Base-by-base conservation (phyloP, 2,888 invertebrate genomes). In the Agonopterix subpropinquella region DNA sequence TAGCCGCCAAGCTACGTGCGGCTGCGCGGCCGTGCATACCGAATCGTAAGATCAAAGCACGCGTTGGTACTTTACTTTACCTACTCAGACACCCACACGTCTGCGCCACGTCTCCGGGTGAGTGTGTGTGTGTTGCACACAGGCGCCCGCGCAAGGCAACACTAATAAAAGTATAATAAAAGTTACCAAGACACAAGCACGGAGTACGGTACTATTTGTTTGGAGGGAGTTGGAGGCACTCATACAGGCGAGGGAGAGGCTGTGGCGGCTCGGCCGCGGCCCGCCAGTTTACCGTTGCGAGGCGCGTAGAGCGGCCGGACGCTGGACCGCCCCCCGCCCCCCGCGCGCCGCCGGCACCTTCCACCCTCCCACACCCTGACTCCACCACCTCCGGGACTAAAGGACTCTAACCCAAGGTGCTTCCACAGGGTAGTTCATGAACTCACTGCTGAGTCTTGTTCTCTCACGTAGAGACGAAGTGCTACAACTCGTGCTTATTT, bases 11-110 rank as follows among this genome's bases (percentile, higher is more conserved):
- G 71, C 76, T 83, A 84, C 82, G 84, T 83, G 84, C 79, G 71
- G 73, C 77, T 67, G 83, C 73, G 80, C 83, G 79, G 77, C 82
- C 82, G 83, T 84, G 85, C 85, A 87, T 86, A 86, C 87, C 87
- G 80, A 87, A 85, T 87, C 84, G 77, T 87, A 86, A 87, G 87
- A 87, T 87, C 87, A 86, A 86, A 88, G 87, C 86, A 86, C 85
- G 83, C 86, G 80, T 85, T 81, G 82, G 80, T 82, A 86, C 86
- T 80, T 80, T 78, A 82, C 81, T 28, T 80, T 78, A 82, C 81
- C 79, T 80, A 85, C 77, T 76, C 76, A 72, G 70, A 81, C 81
- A 84, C 84, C 81, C 80, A 84, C 83, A 83, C 43, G 41, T 4
- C 64, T 63, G 54, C 56, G 65, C 64, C 62, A 61, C 67, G 64